These are phyloP conservation scores for Eurois occulta DNA, from an alignment of 2,888 invertebrate genomes.

Conservation along the genomic window DNA sequence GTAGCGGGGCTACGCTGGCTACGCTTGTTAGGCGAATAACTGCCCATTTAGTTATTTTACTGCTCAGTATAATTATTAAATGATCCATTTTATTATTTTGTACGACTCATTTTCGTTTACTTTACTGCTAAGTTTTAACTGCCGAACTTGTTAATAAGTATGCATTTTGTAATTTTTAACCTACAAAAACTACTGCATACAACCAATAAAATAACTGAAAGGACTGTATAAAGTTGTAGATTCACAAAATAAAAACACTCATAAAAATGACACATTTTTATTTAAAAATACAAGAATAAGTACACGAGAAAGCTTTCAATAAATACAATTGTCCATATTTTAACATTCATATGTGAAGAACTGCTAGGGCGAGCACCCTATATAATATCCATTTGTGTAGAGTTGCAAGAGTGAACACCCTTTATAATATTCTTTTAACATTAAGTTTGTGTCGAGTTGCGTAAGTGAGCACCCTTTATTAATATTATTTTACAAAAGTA, in stretches of 20 bases:
- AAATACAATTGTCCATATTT: slow-evolving; percentile 56
- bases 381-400: slow-evolving; percentile 36
- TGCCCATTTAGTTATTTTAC: too few species aligned
- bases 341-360: slow-evolving; percentile 44
- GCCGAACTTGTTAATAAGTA: too few species aligned
- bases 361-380: slow-evolving; percentile 18
- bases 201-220: neutral
- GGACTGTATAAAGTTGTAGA: neutral
- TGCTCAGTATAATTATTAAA: too few species aligned
- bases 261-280: slow-evolving; percentile 67
- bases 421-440: slow-evolving; percentile 23
- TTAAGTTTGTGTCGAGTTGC: slow-evolving; percentile 42
- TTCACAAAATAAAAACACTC: slow-evolving; percentile 48
- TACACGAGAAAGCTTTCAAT: slow-evolving; percentile 63
- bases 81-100: too few species aligned
- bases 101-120: too few species aligned
- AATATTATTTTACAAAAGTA: slow-evolving; percentile 43
- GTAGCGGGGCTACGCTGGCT: too few species aligned
- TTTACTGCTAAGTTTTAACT: too few species aligned
- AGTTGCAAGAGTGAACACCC: slow-evolving; percentile 18
- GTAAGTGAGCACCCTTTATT: slow-evolving; percentile 12
- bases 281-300: slow-evolving; percentile 67
- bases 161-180: too few species aligned
- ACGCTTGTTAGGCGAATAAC: too few species aligned
- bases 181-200: too few species aligned